These are phyloP conservation scores for Hydrophis major DNA, from an alignment of 2,797 vertebrate genomes.

Conservation along the genomic window DNA sequence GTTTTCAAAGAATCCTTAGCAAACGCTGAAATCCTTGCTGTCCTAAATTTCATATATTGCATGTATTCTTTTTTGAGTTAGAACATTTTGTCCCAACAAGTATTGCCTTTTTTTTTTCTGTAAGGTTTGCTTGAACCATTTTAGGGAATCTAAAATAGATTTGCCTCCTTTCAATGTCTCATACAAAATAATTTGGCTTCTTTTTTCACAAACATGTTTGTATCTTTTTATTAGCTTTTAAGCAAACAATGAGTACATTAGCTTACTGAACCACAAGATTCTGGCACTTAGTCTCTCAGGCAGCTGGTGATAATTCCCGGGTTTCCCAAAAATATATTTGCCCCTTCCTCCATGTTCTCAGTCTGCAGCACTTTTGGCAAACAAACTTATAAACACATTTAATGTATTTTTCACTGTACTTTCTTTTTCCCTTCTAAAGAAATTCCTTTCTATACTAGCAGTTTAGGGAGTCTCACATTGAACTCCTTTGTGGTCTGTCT, in stretches of 20 bases:
- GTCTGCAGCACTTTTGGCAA: conserved; percentile 7
- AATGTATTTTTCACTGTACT: conserved; percentile 12
- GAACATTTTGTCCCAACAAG: not conserved
- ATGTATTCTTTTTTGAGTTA: not conserved
- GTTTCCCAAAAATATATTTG: conserved; percentile 55
- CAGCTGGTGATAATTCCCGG: conserved; percentile 57
- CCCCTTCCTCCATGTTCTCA: conserved; percentile 9
- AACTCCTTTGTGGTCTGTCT: not conserved
- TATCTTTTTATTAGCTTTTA: conserved; percentile 36
- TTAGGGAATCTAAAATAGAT: conserved; percentile 45
- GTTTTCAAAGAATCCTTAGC: no score
- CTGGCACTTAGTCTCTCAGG: conserved; percentile 45
- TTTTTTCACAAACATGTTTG: conserved; percentile 40
- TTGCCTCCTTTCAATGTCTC: conserved; percentile 29
- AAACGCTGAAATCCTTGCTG: rapidly evolving
- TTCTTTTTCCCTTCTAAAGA: not conserved
- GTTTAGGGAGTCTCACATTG: not conserved
- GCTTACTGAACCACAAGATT: conserved; percentile 47
- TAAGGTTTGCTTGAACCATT: conserved; percentile 27
- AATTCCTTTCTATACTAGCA: not conserved
- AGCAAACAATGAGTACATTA: not conserved
- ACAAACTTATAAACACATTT: conserved; percentile 23
- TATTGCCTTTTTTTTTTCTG: not conserved
- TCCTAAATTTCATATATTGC: not conserved
- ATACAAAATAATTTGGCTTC: conserved; percentile 32